A percentile compares a stretch with the other conserved stretches of the same genome.
These are phyloP conservation scores for Brachyistius frenatus DNA, from an alignment of 2,113 vertebrate species.

Conservation along the genomic window DNA sequence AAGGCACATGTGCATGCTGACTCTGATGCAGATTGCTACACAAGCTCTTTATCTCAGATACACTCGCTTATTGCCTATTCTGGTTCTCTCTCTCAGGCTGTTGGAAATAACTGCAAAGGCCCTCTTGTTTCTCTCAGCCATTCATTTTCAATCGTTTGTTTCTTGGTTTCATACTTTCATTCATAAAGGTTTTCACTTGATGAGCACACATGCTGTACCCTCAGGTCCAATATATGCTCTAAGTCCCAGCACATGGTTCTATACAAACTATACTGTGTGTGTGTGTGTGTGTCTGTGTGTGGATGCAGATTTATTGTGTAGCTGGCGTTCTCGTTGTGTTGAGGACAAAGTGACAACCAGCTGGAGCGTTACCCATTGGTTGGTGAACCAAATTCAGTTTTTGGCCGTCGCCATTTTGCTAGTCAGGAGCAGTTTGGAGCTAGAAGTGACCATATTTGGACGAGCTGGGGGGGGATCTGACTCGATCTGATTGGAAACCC, in stretches of 20 bases:
- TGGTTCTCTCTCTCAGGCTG: conserved; percentile 41
- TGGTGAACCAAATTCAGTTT: too few relatives aligned
- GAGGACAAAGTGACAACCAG: too few relatives aligned
- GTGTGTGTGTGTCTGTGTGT: not conserved
- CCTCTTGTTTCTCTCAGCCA: not conserved
- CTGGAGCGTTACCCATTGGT: too few relatives aligned
- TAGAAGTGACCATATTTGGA: too few relatives aligned
- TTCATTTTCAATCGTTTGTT: not conserved
- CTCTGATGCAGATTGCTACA: conserved; percentile 71
- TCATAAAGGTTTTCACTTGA: not conserved
- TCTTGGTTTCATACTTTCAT: not conserved
- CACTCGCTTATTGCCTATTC: conserved; percentile 60
- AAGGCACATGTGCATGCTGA: conserved; percentile 61
- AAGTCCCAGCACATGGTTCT: fast-evolving
- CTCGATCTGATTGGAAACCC: too few relatives aligned
- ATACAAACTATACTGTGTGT: not conserved
- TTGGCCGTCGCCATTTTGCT: too few relatives aligned
- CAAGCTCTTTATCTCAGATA: conserved; percentile 67
- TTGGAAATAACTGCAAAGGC: conserved; percentile 28
- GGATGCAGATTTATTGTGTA: not conserved
- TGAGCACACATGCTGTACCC: not conserved
- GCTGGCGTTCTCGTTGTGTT: too few relatives aligned
- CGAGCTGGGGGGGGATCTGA: too few relatives aligned
- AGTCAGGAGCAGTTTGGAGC: too few relatives aligned
- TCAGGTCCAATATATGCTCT: not conserved